Base-by-base conservation (phyloP, 1,140 invertebrate species). In the Brachystomella parvula region DNA sequence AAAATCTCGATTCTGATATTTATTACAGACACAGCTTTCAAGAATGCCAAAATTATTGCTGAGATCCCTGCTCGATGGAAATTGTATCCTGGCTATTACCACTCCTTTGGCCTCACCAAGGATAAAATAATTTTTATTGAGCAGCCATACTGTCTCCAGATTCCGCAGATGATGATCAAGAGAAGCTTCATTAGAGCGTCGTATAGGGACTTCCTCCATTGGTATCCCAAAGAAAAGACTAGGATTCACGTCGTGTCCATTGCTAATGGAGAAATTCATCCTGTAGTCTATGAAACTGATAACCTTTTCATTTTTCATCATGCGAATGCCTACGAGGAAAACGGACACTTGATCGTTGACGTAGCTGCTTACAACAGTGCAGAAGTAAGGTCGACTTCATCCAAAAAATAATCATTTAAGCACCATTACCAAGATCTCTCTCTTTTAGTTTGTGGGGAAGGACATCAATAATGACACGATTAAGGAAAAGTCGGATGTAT, bases 221-320 rank as follows among this genome's bases (percentile, higher is more conserved):
- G 80, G 79, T 70, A 74, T 44, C 76, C 76, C 1, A 71, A 76
- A n/a, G 75, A 80, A 64, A 75, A 75, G 76, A 76, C 75, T n/a
- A 74, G 72, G 44, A 78, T 83, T 65, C 71, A 77, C 58, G 65
- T 83, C 3, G 71, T 82, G 19, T 73, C 80, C 47, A 78, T 79
- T 59, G 70, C 61, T 12, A 79, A 76, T 47, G 81, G 81, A 3
- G 68, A 78, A 68, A 61, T 78, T 2, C 24, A 76, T 24, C 73
- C 73, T n/a, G 70, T 71, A 2, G 75, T 74, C 19, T 81, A 79
- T 69, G 70, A 77, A 29, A 69, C 76, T 6, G 72, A 77, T 2
- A 67, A 79, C 1, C 79, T 82, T 64, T 83, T 83, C 72, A 75
- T 76, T 33, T 82, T 83, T 73, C 83, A 84, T 74, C 77, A 79